Evolutionary conservation across 2,113 vertebrate genomes (phyloP).

Genomic region (Centrocercus urophasianus): DNA sequence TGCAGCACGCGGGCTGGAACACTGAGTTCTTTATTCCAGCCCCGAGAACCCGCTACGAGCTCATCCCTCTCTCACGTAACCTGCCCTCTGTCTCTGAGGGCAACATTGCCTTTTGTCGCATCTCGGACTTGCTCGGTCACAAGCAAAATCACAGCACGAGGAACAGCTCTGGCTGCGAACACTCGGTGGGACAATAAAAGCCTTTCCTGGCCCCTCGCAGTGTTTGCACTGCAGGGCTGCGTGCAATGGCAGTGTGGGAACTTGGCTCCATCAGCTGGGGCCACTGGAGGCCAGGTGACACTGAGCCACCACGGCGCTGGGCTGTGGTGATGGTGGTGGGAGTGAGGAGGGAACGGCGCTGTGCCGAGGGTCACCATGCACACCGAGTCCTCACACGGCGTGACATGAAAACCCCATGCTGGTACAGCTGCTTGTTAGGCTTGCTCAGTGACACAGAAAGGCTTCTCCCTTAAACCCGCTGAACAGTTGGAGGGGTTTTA

Average conservation of each 20-base stretch:
- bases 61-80: fast-evolving
- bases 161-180: neutral
- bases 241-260: neutral
- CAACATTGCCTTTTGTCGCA: neutral
- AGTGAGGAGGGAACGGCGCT: neutral
- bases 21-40: neutral
- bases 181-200: constrained; percentile 1
- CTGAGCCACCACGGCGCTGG: neutral
- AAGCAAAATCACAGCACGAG: neutral
- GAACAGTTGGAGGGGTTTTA: neutral
- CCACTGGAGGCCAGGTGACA: neutral
- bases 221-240: neutral
- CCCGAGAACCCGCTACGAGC: fast-evolving
- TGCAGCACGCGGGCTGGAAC: neutral
- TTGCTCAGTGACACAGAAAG: constrained; percentile 36
- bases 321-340: constrained; percentile 52
- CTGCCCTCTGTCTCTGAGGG: fast-evolving
- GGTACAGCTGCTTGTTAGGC: neutral
- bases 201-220: neutral
- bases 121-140: fast-evolving
- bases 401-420: neutral
- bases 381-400: neutral
- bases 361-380: neutral
- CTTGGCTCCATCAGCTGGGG: constrained; percentile 28
- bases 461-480: neutral